Percentiles rank a stretch among this genome's conserved stretches.
Conservation (phyloP, 2,888 invertebrate species). For the Dusona sp. region DNA sequence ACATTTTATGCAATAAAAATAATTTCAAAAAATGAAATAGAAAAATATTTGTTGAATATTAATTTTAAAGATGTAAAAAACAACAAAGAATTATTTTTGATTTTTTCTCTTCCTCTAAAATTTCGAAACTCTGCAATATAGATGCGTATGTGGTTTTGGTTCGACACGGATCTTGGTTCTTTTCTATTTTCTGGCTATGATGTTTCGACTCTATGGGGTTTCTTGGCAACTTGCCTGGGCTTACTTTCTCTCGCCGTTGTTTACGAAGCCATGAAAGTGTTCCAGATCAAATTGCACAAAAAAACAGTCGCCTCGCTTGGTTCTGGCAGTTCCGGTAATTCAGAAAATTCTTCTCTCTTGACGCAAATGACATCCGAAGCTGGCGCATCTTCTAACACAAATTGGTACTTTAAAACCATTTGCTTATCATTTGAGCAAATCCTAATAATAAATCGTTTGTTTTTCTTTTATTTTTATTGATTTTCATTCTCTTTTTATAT, state of each 20-base stretch:
- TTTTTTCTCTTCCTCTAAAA: background rate
- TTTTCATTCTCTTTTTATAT: background rate
- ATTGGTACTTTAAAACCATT: conserved; percentile 73
- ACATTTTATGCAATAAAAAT: too few relatives aligned
- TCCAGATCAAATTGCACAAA: conserved; percentile 85
- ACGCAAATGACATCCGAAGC: conserved; percentile 76
- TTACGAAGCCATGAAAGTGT: conserved; percentile 87
- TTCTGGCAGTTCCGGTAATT: conserved; percentile 81
- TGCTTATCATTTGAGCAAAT: background rate
- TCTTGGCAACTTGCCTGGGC: conserved; percentile 87
- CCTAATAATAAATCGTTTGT: background rate
- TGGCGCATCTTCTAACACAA: conserved; percentile 58
- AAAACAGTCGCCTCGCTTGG: conserved; percentile 81
- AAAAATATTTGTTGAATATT: background rate
- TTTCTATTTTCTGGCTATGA: conserved; percentile 88
- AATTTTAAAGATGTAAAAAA: background rate
- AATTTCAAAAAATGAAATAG: too few relatives aligned
- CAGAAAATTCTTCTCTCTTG: conserved; percentile 85
- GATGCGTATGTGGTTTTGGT: conserved; percentile 90
- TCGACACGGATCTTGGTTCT: conserved; percentile 87
- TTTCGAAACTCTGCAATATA: conserved; percentile 57
- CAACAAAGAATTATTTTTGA: background rate
- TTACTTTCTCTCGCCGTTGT: conserved; percentile 87
- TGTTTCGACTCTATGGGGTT: conserved; percentile 84
- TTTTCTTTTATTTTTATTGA: background rate